Conservation (phyloP, 2,113 vertebrate genomes). For the Hippocampus comes region DNA sequence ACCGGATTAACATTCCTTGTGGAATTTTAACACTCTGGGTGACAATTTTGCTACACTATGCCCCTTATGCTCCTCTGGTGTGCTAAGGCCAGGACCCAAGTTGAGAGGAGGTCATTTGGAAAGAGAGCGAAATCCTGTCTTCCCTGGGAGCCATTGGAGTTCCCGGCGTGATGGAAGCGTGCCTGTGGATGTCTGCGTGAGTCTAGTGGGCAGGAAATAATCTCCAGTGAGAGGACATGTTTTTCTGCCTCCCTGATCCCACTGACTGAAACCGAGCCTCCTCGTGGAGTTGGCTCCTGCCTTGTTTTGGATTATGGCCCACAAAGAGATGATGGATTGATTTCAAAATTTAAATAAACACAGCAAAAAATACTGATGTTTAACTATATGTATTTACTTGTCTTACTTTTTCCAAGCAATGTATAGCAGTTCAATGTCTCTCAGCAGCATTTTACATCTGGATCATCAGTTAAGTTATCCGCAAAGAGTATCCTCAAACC, state of each 20-base stretch:
- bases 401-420: no score
- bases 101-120: conserved; percentile 71
- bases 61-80: conserved; percentile 64
- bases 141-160: conserved; percentile 29
- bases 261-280: conserved; percentile 49
- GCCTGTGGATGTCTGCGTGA: conserved; percentile 16
- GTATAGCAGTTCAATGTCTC: no score
- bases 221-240: conserved; percentile 37
- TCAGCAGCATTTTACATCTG: background rate
- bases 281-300: conserved; percentile 32
- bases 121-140: conserved; percentile 53
- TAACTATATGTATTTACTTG: background rate
- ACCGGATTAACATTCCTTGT: conserved; percentile 81
- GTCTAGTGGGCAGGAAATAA: conserved; percentile 32
- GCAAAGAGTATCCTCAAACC: background rate
- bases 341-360: conserved; percentile 34
- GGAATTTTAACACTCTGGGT: conserved; percentile 81
- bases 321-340: conserved; percentile 29
- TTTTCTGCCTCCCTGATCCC: conserved; percentile 50
- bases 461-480: background rate
- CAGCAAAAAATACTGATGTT: background rate
- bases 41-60: conserved; percentile 77
- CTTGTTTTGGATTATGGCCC: conserved; percentile 30
- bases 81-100: conserved; percentile 64
- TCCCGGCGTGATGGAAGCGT: conserved; percentile 22